A percentile compares a stretch with the other conserved stretches of the same genome.
These are phyloP conservation scores for Ophthalmolycus amberensis DNA, from an alignment of 2,113 vertebrate species.

Conservation along the genomic window DNA sequence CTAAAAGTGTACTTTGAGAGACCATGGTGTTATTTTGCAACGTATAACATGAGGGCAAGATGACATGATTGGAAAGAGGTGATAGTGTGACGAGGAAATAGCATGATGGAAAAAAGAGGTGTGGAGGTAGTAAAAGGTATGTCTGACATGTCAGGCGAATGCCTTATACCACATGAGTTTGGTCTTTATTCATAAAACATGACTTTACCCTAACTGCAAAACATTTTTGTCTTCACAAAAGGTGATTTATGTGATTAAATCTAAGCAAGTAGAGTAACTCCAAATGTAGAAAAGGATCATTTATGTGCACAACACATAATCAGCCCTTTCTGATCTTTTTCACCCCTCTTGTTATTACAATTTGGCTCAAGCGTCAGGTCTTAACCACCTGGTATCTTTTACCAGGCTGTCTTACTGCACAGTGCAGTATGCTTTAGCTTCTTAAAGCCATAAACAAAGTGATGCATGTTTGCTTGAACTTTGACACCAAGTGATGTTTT, in stretches of 20 bases:
- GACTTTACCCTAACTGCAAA: neutral
- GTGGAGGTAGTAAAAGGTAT: neutral
- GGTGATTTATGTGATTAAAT: neutral
- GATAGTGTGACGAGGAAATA: constrained; percentile 16
- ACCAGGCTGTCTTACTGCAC: neutral
- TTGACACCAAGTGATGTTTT: constrained; percentile 40
- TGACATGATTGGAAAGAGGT: constrained; percentile 4
- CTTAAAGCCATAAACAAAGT: neutral
- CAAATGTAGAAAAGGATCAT: neutral
- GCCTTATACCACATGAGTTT: neutral
- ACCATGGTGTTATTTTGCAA: neutral
- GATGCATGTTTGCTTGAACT: constrained; percentile 28
- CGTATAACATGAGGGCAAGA: neutral
- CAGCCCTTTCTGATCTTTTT: neutral
- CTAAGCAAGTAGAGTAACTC: neutral
- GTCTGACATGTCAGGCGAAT: neutral
- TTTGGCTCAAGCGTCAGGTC: neutral
- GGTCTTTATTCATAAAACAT: neutral
- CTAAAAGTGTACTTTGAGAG: constrained; percentile 40
- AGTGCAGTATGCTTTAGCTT: neutral
- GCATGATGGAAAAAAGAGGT: neutral
- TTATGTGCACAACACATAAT: neutral
- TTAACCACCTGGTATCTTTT: neutral
- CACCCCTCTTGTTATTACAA: neutral
- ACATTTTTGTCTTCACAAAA: neutral